Evolutionary conservation across 2,888 invertebrate species (phyloP), one percentile per base, ranked within the genome.

Genomic region (Synanthedon formicaeformis): DNA sequence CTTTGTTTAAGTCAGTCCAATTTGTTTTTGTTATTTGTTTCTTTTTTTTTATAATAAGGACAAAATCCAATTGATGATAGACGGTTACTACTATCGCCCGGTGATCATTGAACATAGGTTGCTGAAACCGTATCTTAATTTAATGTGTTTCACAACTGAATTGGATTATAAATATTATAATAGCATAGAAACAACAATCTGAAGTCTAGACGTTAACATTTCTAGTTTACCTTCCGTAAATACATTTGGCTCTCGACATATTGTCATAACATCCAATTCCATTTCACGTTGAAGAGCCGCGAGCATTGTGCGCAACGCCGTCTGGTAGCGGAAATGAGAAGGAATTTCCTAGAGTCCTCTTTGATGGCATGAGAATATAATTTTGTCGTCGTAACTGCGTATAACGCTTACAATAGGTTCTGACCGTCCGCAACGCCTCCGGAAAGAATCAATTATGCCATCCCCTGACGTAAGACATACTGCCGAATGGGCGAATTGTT

Each of bases 391-490:
- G 70, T 67, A 68, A 57, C 66, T 63, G 64, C 63, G 61, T 57
- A 55, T 51, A 41, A 48, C 56, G 58, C 51, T 52, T 52, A 84
- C 80, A 85, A 85, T 78, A 69, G 78, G 61, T 60, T 57, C 66
- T 64, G 65, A 66, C 65, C 66, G 62, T 64, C 57, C 68, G 71
- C 71, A 68, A 74, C 84, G 81, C 83, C 84, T 59, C 86, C 86
- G 87, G 86, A 86, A 85, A 84, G 79, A 87, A 86, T 86, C 87
- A 86, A 86, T 87, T 86, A 86, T 81, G 78, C 73, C 71, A 70
- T 65, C 71, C 77, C 72, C 71, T 69, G 73, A 72, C 73, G 70
- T 69, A 70, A 78, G 77, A 79, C 77, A 79, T 80, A 78, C 78
- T 69, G 71, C 72, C 78, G 75, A 83, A 82, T 85, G 79, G 85